Evolutionary conservation across 2,888 invertebrate genomes (phyloP).

Genomic region (Pandemis corylana): DNA sequence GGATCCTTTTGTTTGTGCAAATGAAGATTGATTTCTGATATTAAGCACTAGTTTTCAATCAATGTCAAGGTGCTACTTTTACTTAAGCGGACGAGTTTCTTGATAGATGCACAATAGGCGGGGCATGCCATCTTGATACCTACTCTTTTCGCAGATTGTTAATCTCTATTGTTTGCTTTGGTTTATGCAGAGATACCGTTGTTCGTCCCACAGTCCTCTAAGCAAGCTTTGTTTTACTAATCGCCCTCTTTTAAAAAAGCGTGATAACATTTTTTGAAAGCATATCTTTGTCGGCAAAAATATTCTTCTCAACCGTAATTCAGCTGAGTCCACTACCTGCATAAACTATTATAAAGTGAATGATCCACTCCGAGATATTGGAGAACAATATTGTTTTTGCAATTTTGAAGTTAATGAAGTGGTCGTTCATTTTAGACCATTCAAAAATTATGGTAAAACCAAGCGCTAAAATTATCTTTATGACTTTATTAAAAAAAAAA

Average conservation of each 20-base stretch:
- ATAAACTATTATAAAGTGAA: conserved; percentile 5
- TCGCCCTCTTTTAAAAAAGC: conserved; percentile 41
- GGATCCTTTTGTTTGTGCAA: conserved; percentile 61
- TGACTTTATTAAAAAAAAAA: background rate
- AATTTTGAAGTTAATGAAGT: conserved; percentile 6
- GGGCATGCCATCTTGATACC: conserved; percentile 52
- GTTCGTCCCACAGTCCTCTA: conserved; percentile 51
- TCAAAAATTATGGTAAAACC: conserved; percentile 33
- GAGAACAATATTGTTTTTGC: conserved; percentile 10
- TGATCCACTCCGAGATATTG: conserved; percentile 5
- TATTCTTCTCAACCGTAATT: conserved; percentile 15
- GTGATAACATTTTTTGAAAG: conserved; percentile 21
- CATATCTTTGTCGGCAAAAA: conserved; percentile 25
- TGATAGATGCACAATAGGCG: conserved; percentile 55
- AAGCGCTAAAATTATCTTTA: background rate
- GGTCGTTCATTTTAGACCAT: background rate
- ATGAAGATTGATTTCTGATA: conserved; percentile 53
- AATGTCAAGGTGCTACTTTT: conserved; percentile 51
- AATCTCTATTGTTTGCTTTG: conserved; percentile 59
- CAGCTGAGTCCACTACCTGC: conserved; percentile 6
- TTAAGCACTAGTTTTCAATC: conserved; percentile 49
- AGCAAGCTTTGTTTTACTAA: conserved; percentile 50
- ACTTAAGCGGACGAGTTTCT: conserved; percentile 50
- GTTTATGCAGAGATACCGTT: conserved; percentile 63
- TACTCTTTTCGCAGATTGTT: conserved; percentile 56